A percentile compares a stretch with the other conserved stretches of the same genome.
Conservation (phyloP, 2,113 vertebrate genomes). For the Callionymus lyra region DNA sequence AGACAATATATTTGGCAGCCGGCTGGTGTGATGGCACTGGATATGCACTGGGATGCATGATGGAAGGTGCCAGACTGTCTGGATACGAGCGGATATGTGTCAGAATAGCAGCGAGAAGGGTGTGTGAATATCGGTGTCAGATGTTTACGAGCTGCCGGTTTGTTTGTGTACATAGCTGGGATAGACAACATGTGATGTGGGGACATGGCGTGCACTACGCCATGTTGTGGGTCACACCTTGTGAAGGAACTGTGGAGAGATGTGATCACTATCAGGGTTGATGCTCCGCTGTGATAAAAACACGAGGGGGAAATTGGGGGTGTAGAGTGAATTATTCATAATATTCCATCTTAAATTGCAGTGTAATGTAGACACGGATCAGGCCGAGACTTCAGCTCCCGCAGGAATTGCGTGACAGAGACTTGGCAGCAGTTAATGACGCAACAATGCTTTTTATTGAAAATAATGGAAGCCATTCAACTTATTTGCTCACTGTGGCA, state of each 20-base stretch:
- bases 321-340: slow-evolving; percentile 18
- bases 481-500: slow-evolving; percentile 25
- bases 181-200: slow-evolving; percentile 1
- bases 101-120: slow-evolving; percentile 16
- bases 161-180: slow-evolving; percentile 6
- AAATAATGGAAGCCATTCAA: slow-evolving; percentile 35
- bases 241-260: too few relatives aligned
- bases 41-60: slow-evolving; percentile 19
- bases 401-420: slow-evolving; percentile 11
- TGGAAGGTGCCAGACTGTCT: slow-evolving; percentile 47
- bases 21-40: slow-evolving; percentile 4
- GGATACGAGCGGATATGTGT: slow-evolving; percentile 32
- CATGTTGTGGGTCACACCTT: slow-evolving; percentile 15
- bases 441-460: slow-evolving; percentile 26
- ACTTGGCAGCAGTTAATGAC: slow-evolving; percentile 19
- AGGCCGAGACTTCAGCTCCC: slow-evolving; percentile 9
- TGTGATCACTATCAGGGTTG: slow-evolving; percentile 24
- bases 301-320: slow-evolving; percentile 1
- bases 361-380: slow-evolving; percentile 4
- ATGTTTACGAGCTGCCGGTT: slow-evolving; percentile 1
- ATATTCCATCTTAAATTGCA: slow-evolving; percentile 16
- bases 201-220: background rate
- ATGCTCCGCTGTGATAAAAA: slow-evolving; percentile 34
- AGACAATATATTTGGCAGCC: slow-evolving; percentile 15
- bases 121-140: slow-evolving; percentile 17